Conservation (phyloP, 2,113 vertebrate species). For the Mormyrus lacerda region DNA sequence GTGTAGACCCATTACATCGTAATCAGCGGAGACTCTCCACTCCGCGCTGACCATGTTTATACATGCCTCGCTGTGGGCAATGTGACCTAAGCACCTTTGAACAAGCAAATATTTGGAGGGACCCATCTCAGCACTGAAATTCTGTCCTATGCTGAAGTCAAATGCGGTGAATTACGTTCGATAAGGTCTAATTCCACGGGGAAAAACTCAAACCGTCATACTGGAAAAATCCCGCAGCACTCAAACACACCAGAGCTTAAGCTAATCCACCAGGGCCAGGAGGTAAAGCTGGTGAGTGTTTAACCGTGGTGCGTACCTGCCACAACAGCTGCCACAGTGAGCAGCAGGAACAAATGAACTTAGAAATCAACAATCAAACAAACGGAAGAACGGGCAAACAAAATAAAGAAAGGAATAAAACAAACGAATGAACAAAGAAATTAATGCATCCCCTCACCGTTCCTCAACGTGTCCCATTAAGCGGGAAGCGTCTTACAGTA, state of each 20-base stretch:
- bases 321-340: neutral
- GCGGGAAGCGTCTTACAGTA: neutral
- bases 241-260: neutral
- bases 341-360: neutral
- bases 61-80: neutral
- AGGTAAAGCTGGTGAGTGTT: neutral
- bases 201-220: neutral
- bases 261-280: neutral
- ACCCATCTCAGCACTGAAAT: neutral
- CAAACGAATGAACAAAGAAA: neutral
- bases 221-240: neutral
- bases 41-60: neutral
- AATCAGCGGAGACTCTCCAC: neutral
- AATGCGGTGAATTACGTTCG: neutral
- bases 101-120: neutral
- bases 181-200: neutral
- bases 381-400: neutral
- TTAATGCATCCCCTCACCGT: neutral
- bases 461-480: neutral
- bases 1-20: neutral
- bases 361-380: neutral
- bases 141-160: neutral
- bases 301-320: neutral
- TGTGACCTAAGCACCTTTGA: neutral
- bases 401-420: neutral